phyloP scores from a whole-genome alignment of 2,113 vertebrate genomes.

The Lepidiolamprologus cunningtoni region DNA sequence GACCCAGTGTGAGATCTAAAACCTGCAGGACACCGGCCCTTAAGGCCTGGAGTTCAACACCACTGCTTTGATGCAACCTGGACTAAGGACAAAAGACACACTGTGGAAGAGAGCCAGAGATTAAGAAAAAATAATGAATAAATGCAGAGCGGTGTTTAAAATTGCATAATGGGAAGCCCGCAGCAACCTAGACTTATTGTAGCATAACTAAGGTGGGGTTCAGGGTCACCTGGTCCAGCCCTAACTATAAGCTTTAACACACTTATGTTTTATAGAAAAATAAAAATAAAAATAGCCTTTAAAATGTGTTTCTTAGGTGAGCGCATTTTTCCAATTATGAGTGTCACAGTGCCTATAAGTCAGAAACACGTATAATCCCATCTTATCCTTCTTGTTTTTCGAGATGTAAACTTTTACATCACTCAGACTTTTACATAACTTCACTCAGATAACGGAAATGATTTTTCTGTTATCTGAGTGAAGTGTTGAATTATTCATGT shows the following conservation, averaged over 20 bases:
- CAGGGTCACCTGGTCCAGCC: not conserved
- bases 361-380: not conserved
- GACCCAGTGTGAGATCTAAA: not conserved
- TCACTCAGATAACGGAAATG: not conserved
- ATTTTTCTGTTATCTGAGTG: not conserved
- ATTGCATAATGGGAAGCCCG: not conserved
- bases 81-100: not conserved
- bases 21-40: not conserved
- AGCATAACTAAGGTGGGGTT: not conserved
- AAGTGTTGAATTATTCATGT: slow-evolving; percentile 20
- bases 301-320: not conserved
- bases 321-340: not conserved
- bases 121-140: not conserved
- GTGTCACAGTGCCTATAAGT: not conserved
- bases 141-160: not conserved
- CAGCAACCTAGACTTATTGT: not conserved
- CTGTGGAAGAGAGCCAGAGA: not conserved
- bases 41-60: not conserved
- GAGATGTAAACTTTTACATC: not conserved
- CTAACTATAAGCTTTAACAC: not conserved
- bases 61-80: not conserved
- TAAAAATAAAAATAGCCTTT: not conserved
- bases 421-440: not conserved
- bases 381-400: not conserved
- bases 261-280: too few relatives aligned